phyloP scores from a whole-genome alignment of 2,113 vertebrate species.

The Ia io region DNA sequence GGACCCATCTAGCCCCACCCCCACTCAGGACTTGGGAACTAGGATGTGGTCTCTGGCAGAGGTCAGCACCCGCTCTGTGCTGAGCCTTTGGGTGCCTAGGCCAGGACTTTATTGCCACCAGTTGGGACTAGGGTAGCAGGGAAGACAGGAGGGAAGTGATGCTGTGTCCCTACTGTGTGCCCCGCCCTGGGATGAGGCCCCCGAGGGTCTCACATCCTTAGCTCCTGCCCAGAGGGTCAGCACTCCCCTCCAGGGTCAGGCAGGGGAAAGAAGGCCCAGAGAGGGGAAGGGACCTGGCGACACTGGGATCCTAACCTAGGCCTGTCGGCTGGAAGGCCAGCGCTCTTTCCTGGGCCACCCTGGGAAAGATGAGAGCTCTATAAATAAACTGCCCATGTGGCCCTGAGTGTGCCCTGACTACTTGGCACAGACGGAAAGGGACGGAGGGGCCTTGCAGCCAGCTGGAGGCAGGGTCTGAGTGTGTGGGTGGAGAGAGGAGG shows the following conservation, averaged over 20 bases:
- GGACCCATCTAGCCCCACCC: neutral
- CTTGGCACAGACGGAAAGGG: neutral
- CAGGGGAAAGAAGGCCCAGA: neutral
- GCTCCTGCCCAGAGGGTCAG: neutral
- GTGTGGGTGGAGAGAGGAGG: neutral
- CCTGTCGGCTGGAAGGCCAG: constrained; percentile 8
- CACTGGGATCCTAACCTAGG: neutral
- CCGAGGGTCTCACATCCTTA: neutral
- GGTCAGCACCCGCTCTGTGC: neutral
- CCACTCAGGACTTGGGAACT: neutral
- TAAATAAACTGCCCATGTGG: constrained; percentile 57
- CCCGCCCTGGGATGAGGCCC: neutral
- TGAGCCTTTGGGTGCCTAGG: neutral
- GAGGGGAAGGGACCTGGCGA: neutral
- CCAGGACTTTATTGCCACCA: neutral
- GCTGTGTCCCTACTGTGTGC: neutral
- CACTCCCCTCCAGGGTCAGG: neutral
- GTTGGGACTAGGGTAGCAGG: neutral
- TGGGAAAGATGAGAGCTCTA: constrained; percentile 63
- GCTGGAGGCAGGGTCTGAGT: constrained; percentile 8
- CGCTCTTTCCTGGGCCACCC: constrained; percentile 40
- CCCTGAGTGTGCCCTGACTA: constrained; percentile 31
- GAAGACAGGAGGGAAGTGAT: neutral
- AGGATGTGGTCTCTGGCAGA: neutral
- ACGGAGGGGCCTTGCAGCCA: neutral